Evolutionary conservation across 92 coral and sea anemone species (phyloP), one percentile per base, ranked within the genome.

Genomic region (Isaurus tuberculatus): DNA sequence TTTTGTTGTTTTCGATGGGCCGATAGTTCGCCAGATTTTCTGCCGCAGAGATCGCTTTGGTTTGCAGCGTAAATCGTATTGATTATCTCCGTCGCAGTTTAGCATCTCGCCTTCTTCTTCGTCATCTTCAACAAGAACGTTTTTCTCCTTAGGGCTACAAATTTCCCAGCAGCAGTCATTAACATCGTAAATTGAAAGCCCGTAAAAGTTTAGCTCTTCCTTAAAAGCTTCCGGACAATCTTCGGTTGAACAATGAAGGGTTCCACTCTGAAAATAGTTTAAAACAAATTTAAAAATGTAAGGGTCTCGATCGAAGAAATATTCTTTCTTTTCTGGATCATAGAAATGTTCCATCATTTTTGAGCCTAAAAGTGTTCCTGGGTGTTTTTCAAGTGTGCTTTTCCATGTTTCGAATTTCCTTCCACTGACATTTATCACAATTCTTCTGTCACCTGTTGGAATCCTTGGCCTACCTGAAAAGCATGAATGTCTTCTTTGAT

Each of bases 151-250:
- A 0, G 90, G 91, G 43, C 75, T 94, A 23, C 94, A 92, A 33
- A 94, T 42, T 23, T 96, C 99, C 89, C 92, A 94, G 83, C 99
- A 96, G 73, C 99, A 96, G 17, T 93, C 91, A 69, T 92, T 85
- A 25, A 96, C 99, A 80, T 94, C 93, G 83, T 90, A 95, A 26
- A 96, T 83, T 9, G 99, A 95, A 16, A 96, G 87, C 14, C 99
- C 99, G 70, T 94, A 96, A 84, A 94, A 96, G 46, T 91, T 91
- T 65, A 96, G 82, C 79, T 96, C 99, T 63, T 96, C 99, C 64
- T 90, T 88, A 70, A 96, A 96, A 65, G 98, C 99, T 32, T 91
- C 88, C 58, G 98, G 98, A 78, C 99, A 96, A 57, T 94, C 98
- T 77, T 95, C 97, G 60, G 86, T 87, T 11, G 95, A 96, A 31